These are phyloP conservation scores for Rafetus swinhoei DNA, from an alignment of 2,113 vertebrate genomes.

Conservation along the genomic window DNA sequence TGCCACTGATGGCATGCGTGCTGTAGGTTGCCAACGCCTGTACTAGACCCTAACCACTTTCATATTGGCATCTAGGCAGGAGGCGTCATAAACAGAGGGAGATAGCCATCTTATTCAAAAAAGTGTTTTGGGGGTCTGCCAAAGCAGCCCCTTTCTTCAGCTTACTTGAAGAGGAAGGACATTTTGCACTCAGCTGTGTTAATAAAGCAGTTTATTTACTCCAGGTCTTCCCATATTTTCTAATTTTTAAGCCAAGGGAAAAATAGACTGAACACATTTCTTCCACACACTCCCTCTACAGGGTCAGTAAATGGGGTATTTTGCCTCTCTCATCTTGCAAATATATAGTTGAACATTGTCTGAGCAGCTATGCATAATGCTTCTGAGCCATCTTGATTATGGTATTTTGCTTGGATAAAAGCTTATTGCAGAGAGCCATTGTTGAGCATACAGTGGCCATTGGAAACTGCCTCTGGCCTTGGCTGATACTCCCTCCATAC, in stretches of 20 bases:
- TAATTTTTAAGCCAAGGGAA: too few relatives aligned
- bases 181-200: background rate
- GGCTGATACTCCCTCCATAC: background rate
- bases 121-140: background rate
- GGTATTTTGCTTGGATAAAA: background rate
- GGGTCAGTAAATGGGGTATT: background rate
- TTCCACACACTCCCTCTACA: background rate
- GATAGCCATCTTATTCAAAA: background rate
- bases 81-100: fast-evolving
- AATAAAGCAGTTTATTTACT: background rate
- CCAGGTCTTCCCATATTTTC: too few relatives aligned
- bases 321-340: background rate
- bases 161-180: background rate
- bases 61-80: background rate
- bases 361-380: too few relatives aligned
- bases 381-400: background rate
- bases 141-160: background rate
- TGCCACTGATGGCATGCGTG: too few relatives aligned
- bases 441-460: background rate
- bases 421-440: background rate
- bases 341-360: background rate
- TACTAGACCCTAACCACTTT: background rate
- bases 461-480: background rate
- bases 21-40: too few relatives aligned
- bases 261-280: background rate